These are phyloP conservation scores for Colistium nudipinnis DNA, from an alignment of 2,113 vertebrate species.

Conservation along the genomic window DNA sequence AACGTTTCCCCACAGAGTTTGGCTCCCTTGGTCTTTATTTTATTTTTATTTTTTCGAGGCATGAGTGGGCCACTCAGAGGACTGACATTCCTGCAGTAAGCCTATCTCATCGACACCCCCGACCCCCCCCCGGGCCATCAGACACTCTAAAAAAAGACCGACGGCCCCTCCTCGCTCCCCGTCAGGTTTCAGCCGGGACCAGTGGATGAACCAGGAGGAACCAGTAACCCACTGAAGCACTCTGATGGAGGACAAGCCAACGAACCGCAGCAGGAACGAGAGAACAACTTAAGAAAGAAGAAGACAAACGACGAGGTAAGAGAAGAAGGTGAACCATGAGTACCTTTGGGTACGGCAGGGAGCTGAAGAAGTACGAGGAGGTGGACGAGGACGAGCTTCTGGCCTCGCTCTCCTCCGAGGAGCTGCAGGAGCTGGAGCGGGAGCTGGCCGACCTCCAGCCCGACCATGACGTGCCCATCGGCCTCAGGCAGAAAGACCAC, in stretches of 20 bases:
- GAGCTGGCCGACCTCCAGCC: slow-evolving; percentile 89
- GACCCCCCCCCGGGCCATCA: too few species aligned
- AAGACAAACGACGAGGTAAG: neutral
- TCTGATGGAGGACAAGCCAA: slow-evolving; percentile 21
- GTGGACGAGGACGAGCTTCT: slow-evolving; percentile 90
- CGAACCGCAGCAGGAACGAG: neutral
- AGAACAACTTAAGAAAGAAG: neutral
- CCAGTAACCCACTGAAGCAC: neutral
- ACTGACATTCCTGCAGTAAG: slow-evolving; percentile 88
- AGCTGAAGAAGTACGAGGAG: slow-evolving; percentile 90
- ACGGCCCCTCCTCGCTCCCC: slow-evolving; percentile 18
- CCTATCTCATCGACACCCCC: slow-evolving; percentile 83
- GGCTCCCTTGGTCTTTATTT: slow-evolving; percentile 84
- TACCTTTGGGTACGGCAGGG: slow-evolving; percentile 87
- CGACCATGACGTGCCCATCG: slow-evolving; percentile 84
- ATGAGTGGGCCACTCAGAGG: slow-evolving; percentile 79
- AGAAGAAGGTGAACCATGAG: slow-evolving; percentile 78
- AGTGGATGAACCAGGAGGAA: slow-evolving; percentile 76
- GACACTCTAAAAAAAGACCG: slow-evolving; percentile 81
- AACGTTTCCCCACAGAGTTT: slow-evolving; percentile 26
- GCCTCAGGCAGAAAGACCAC: slow-evolving; percentile 89
- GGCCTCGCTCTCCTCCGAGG: slow-evolving; percentile 87
- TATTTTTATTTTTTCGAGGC: slow-evolving; percentile 64
- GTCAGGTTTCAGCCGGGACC: slow-evolving; percentile 71
- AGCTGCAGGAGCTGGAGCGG: slow-evolving; percentile 90